phyloP scores from a whole-genome alignment of 1,140 invertebrate genomes.

The Platorchestia sp. region DNA sequence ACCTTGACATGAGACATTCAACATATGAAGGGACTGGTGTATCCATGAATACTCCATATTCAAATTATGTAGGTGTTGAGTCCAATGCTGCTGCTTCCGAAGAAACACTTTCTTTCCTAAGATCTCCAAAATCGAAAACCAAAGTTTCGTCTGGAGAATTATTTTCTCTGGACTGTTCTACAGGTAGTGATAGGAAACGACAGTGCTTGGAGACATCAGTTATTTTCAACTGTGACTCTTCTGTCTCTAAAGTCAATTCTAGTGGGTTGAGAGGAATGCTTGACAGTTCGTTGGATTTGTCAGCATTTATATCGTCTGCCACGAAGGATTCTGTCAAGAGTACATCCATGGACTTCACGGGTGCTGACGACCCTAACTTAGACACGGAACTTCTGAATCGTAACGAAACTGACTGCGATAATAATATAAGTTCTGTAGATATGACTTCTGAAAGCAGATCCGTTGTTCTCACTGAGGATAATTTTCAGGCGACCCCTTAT shows the following conservation, averaged over 20 bases:
- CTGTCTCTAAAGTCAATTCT: background rate
- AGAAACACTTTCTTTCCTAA: background rate
- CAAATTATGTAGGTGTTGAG: background rate
- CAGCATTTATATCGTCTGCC: background rate
- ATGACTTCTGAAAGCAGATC: background rate
- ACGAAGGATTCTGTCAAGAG: background rate
- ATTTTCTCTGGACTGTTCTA: background rate
- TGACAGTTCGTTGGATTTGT: background rate
- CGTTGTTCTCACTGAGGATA: background rate
- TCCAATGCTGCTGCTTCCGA: background rate
- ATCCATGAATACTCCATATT: background rate
- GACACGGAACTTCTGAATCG: background rate
- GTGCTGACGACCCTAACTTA: background rate
- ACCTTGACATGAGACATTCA: background rate
- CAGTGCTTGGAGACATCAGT: background rate
- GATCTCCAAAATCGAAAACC: background rate
- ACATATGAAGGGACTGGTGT: background rate
- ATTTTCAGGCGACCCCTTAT: background rate
- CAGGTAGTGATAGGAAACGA: background rate
- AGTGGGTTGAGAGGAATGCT: background rate
- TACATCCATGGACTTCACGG: background rate
- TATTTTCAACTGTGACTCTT: background rate
- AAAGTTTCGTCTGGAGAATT: background rate
- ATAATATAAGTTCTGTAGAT: background rate
- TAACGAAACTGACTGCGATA: background rate